phyloP scores from a whole-genome alignment of 2,888 invertebrate genomes.

The Leptopilina myrica region DNA sequence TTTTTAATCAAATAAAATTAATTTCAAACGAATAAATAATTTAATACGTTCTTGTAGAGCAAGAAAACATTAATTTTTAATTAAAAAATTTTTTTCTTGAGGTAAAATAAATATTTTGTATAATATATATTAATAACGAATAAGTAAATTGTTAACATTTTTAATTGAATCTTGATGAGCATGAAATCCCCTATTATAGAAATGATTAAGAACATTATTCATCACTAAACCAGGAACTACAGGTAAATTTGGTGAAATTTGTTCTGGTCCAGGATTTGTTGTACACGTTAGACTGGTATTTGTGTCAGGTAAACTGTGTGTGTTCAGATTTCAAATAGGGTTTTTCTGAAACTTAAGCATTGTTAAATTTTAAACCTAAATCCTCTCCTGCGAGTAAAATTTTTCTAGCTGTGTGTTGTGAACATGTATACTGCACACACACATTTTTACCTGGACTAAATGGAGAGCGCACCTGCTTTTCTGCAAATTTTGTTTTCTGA shows the following conservation, averaged over 20 bases:
- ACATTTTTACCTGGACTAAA: not conserved
- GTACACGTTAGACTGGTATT: not conserved
- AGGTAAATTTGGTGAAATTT: slow-evolving; percentile 2
- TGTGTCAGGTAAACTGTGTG: not conserved
- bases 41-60: no score
- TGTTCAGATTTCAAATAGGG: not conserved
- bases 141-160: no score
- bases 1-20: no score
- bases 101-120: no score
- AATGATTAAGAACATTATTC: not conserved
- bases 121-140: no score
- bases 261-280: not conserved
- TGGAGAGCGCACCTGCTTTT: not conserved
- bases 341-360: slow-evolving; percentile 13
- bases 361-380: not conserved
- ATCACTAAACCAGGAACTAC: not conserved
- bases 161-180: no score
- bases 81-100: no score
- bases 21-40: no score
- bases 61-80: no score
- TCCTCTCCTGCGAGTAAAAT: not conserved
- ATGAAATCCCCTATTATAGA: not conserved
- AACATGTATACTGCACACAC: not conserved
- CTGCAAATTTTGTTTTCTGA: slow-evolving; percentile 1
- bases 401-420: not conserved